Evolutionary conservation across 2,888 invertebrate genomes (phyloP).

Genomic region (Folsomia candida): DNA sequence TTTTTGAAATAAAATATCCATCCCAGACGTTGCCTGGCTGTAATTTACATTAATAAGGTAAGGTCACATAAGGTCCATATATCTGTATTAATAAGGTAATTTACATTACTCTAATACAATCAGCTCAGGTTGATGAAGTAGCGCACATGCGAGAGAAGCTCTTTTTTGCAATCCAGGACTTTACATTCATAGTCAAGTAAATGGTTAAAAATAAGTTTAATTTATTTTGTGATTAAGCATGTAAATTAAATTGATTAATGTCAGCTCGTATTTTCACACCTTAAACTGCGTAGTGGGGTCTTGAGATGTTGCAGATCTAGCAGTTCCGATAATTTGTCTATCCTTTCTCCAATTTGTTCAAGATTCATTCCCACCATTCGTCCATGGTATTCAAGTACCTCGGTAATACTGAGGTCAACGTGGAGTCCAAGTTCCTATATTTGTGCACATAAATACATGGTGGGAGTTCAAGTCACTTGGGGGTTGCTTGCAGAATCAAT

Average conservation of each 20-base stretch:
- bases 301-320: conserved; percentile 22
- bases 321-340: conserved; percentile 22
- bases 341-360: conserved; percentile 26
- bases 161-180: conserved; percentile 30
- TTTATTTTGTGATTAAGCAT: too few relatives aligned
- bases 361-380: conserved; percentile 34
- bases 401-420: conserved; percentile 31
- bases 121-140: conserved; percentile 31
- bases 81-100: too few relatives aligned
- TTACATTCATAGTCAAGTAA: too few relatives aligned
- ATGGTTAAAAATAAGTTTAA: too few relatives aligned
- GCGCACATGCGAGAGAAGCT: conserved; percentile 28
- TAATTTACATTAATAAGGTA: too few relatives aligned
- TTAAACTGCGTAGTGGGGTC: neutral
- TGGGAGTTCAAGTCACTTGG: too few relatives aligned
- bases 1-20: conserved; percentile 32
- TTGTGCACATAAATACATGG: too few relatives aligned
- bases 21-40: too few relatives aligned
- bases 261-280: neutral
- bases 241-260: too few relatives aligned
- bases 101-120: conserved; percentile 28
- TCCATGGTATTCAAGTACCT: conserved; percentile 30
- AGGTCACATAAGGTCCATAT: too few relatives aligned
- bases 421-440: conserved; percentile 34
- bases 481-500: too few relatives aligned